Conservation (phyloP, 2,888 invertebrate species). For the Epirrhoe alternata region DNA sequence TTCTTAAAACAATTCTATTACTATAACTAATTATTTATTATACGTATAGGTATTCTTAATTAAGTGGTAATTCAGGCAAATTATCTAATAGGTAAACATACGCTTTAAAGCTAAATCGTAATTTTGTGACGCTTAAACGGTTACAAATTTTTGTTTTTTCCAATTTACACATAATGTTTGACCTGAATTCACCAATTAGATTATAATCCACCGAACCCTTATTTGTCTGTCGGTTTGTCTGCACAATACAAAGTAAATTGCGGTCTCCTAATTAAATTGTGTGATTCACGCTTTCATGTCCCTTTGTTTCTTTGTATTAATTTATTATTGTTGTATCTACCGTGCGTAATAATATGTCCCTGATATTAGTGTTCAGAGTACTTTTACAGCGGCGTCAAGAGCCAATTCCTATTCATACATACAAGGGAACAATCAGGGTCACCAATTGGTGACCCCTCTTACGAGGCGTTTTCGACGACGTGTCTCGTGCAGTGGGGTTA, state of each 20-base stretch:
- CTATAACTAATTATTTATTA: no score
- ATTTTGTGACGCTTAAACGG: neutral
- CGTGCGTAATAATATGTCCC: constrained; percentile 5
- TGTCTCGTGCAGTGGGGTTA: no score
- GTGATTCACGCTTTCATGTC: constrained; percentile 57
- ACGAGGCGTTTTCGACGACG: no score
- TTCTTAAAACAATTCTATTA: no score
- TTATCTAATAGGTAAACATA: no score
- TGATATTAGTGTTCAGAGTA: neutral
- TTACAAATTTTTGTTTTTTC: neutral
- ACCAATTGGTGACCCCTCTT: no score
- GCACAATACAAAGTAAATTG: constrained; percentile 54
- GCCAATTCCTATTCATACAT: no score
- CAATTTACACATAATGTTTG: neutral
- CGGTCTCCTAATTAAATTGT: constrained; percentile 55
- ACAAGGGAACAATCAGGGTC: no score
- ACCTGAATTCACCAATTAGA: constrained; percentile 17
- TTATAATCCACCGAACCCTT: constrained; percentile 41
- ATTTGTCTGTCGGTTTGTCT: constrained; percentile 53
- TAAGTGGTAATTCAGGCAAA: no score
- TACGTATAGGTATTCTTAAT: no score
- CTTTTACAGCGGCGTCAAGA: no score
- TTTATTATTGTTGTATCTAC: constrained; percentile 22
- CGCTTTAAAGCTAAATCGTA: no score
- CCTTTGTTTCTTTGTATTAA: constrained; percentile 54